Evolutionary conservation across 2,113 vertebrate species (phyloP).

Genomic region (Hymenochirus boettgeri): DNA sequence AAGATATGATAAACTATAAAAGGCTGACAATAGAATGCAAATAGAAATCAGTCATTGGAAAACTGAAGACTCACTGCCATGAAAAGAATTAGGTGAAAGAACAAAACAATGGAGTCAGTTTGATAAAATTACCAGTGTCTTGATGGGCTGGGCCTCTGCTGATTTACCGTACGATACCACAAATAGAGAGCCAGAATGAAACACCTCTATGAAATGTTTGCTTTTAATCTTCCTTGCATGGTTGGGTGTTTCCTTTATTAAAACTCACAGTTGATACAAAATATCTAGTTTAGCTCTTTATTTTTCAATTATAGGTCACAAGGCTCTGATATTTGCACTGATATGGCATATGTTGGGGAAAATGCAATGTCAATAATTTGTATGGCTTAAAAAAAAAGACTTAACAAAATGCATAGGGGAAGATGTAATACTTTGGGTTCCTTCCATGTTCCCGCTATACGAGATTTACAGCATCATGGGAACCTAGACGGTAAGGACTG

Average conservation of each 20-base stretch:
- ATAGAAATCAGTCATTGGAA: conserved; percentile 63
- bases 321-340: not conserved
- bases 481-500: too few relatives aligned
- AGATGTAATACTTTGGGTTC: too few relatives aligned
- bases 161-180: conserved; percentile 46
- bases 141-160: conserved; percentile 52
- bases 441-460: too few relatives aligned
- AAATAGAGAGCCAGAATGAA: conserved; percentile 55
- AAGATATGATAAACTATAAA: conserved; percentile 62
- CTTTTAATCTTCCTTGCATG: conserved; percentile 54
- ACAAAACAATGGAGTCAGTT: conserved; percentile 60
- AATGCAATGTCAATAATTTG: not conserved
- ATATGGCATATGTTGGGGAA: not conserved
- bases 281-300: not conserved
- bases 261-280: not conserved
- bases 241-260: not conserved
- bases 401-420: not conserved
- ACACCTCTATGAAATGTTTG: conserved; percentile 54
- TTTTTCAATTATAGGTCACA: conserved; percentile 7
- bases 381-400: not conserved
- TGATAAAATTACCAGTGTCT: conserved; percentile 59
- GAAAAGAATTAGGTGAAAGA: conserved; percentile 74
- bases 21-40: conserved; percentile 65
- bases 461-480: too few relatives aligned
- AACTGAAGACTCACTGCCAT: conserved; percentile 61